Percentiles rank a stretch among this genome's conserved stretches.
phyloP scores from a whole-genome alignment of 2,797 vertebrate genomes.

The Pangasius larnaudii region DNA sequence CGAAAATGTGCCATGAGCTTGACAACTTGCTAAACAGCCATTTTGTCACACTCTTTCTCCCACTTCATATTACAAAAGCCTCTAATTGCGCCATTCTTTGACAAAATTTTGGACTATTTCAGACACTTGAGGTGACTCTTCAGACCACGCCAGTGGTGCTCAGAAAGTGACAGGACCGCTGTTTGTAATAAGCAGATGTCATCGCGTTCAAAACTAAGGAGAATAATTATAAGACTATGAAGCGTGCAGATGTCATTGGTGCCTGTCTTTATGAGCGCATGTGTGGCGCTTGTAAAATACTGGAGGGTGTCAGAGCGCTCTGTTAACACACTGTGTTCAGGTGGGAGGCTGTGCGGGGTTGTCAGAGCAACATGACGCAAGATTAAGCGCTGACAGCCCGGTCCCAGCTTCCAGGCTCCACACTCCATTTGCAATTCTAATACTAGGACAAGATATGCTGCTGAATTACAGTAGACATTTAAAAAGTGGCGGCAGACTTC shows the following conservation, averaged over 20 bases:
- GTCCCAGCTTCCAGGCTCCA: constrained; percentile 63
- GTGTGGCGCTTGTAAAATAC: constrained; percentile 43
- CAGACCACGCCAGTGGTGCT: constrained; percentile 22
- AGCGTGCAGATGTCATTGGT: constrained; percentile 55
- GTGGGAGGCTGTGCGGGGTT: constrained; percentile 42
- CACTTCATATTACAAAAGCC: constrained; percentile 13
- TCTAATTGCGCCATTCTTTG: constrained; percentile 41
- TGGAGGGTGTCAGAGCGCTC: constrained; percentile 51
- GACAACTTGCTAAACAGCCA: constrained; percentile 54
- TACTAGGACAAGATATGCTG: constrained; percentile 61
- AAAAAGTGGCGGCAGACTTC: constrained; percentile 64
- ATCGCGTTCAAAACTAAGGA: constrained; percentile 50
- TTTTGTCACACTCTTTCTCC: constrained; percentile 41
- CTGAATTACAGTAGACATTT: constrained; percentile 69
- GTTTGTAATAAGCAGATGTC: constrained; percentile 62
- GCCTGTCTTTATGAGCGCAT: constrained; percentile 46
- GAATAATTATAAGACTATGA: constrained; percentile 61
- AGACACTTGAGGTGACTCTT: constrained; percentile 24
- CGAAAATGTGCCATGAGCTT: constrained; percentile 36
- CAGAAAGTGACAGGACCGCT: constrained; percentile 42
- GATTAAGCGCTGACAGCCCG: constrained; percentile 64
- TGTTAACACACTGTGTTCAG: constrained; percentile 53
- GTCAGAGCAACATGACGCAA: constrained; percentile 61
- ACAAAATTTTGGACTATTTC: constrained; percentile 21
- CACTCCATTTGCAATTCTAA: constrained; percentile 70